These are phyloP conservation scores for Notospermus geniculatus DNA, from an alignment of 1,140 invertebrate species.

Conservation along the genomic window DNA sequence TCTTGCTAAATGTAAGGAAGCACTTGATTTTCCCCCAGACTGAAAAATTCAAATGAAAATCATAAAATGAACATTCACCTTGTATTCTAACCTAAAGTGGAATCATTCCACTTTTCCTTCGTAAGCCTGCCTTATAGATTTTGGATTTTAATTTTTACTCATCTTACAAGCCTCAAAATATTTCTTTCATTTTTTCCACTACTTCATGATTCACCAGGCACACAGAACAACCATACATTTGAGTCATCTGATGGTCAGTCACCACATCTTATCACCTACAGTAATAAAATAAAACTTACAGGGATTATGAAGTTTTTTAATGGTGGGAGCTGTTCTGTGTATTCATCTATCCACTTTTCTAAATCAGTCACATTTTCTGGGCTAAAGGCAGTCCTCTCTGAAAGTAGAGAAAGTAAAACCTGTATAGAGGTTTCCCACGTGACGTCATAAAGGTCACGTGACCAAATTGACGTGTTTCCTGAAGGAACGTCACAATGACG, in stretches of 20 bases:
- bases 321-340: constrained; percentile 67
- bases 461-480: no score
- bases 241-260: no score
- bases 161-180: no score
- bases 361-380: constrained; percentile 64
- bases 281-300: constrained; percentile 61
- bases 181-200: not conserved
- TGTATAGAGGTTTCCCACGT: constrained; percentile 5
- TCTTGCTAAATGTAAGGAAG: constrained; percentile 69
- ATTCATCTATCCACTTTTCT: constrained; percentile 74
- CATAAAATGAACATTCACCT: not conserved
- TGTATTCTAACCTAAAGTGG: no score
- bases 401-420: constrained; percentile 58
- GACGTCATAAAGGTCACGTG: no score
- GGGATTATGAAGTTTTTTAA: constrained; percentile 76
- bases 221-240: no score
- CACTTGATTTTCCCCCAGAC: constrained; percentile 72
- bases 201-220: no score
- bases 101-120: no score
- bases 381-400: constrained; percentile 59
- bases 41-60: constrained; percentile 49
- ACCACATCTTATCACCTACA: constrained; percentile 3
- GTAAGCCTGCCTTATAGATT: no score
- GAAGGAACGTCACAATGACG: no score
- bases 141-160: no score